phyloP scores from a whole-genome alignment of 1,140 invertebrate genomes.

The Leptopilina clavipes region DNA sequence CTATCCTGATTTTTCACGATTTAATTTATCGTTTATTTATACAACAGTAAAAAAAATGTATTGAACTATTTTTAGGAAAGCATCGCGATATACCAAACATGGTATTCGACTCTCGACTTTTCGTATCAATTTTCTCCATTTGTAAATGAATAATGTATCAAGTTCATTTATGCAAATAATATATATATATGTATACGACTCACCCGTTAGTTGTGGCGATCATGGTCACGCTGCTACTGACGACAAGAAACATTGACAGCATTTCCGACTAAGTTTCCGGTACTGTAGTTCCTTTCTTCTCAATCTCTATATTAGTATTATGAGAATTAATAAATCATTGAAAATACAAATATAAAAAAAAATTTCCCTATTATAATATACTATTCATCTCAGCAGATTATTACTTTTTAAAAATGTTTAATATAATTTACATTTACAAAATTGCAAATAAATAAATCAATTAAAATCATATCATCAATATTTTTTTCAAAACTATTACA shows the following conservation, averaged over 20 bases:
- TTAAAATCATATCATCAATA: too few species aligned
- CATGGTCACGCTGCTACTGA: constrained; percentile 8
- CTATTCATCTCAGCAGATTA: too few species aligned
- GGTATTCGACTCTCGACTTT: background rate
- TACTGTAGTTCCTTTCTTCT: constrained; percentile 12
- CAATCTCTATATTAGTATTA: background rate
- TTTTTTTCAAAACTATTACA: too few species aligned
- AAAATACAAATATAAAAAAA: background rate
- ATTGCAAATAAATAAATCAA: too few species aligned
- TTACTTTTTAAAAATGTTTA: too few species aligned
- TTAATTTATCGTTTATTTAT: background rate
- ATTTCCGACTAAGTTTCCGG: constrained; percentile 9
- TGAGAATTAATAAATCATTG: constrained; percentile 2
- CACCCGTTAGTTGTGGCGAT: background rate
- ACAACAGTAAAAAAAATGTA: background rate
- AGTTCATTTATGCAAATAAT: constrained; percentile 20
- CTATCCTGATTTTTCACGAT: background rate
- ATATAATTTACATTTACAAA: too few species aligned
- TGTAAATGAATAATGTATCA: constrained; percentile 10
- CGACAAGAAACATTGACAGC: constrained; percentile 11
- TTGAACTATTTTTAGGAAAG: constrained; percentile 5
- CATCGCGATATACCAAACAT: constrained; percentile 7
- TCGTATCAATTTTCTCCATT: constrained; percentile 8
- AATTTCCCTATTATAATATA: too few species aligned
- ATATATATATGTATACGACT: background rate